Conservation (phyloP, 2,888 invertebrate genomes). For the Orgyia antiqua region DNA sequence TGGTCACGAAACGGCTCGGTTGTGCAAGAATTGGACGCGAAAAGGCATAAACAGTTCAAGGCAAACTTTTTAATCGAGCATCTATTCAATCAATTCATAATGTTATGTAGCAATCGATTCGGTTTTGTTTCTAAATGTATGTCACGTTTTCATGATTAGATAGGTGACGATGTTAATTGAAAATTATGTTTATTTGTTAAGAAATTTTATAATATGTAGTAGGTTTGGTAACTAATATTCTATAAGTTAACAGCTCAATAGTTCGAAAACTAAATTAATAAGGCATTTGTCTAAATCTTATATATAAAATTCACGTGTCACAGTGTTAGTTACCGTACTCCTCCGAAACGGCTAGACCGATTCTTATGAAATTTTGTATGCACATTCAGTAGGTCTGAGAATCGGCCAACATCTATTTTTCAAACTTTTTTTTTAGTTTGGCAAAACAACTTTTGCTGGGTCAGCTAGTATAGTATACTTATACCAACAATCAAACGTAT, state of each 20-base stretch:
- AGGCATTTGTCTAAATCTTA: background rate
- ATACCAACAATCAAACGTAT: no score
- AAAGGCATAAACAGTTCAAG: conserved; percentile 53
- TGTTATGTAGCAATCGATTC: conserved; percentile 39
- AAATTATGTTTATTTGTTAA: conserved; percentile 20
- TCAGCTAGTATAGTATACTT: no score
- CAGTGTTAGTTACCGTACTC: no score
- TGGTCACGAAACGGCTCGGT: conserved; percentile 29
- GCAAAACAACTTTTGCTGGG: no score
- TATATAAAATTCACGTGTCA: no score
- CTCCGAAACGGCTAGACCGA: no score
- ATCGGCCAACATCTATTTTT: no score
- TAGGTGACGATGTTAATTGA: conserved; percentile 34
- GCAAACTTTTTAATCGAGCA: conserved; percentile 41
- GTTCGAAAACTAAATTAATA: background rate
- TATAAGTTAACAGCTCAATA: background rate
- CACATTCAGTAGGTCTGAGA: no score
- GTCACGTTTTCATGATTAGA: conserved; percentile 41
- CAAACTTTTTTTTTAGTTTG: no score
- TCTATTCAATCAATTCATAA: conserved; percentile 38
- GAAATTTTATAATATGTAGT: conserved; percentile 3
- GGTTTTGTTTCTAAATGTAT: conserved; percentile 32
- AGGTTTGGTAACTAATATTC: background rate
- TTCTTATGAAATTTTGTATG: no score
- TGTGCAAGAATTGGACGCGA: conserved; percentile 42